Conservation (phyloP, 2,113 vertebrate genomes). For the Anguilla rostrata region DNA sequence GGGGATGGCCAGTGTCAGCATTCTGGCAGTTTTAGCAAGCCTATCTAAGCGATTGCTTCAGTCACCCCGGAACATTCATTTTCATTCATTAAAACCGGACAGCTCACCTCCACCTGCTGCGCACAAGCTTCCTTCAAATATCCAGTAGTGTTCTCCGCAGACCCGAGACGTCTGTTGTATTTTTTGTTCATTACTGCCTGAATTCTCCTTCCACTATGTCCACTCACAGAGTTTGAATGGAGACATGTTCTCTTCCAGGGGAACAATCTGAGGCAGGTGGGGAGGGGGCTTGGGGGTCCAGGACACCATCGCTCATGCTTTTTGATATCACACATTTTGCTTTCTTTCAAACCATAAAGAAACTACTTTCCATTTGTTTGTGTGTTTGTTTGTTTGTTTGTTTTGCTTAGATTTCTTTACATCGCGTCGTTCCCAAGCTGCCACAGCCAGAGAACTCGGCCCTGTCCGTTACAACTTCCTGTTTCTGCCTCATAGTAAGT, state of each 20-base stretch:
- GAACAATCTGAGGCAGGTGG: constrained; percentile 19
- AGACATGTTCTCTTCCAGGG: not conserved
- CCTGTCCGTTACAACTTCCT: constrained; percentile 56
- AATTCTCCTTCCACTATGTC: constrained; percentile 23
- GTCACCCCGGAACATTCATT: constrained; percentile 2
- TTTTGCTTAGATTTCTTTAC: constrained; percentile 63
- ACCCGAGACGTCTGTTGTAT: constrained; percentile 28
- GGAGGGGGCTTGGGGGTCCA: constrained; percentile 20
- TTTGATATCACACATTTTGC: constrained; percentile 40
- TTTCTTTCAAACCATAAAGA: constrained; percentile 47
- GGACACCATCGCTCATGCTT: constrained; percentile 44
- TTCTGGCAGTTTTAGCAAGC: not conserved
- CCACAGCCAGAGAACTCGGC: constrained; percentile 55
- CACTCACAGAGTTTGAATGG: constrained; percentile 22
- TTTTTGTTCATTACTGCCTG: constrained; percentile 37
- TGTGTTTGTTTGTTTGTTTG: constrained; percentile 48
- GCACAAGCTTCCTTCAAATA: not conserved
- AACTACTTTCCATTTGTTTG: constrained; percentile 49
- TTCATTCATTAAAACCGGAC: constrained; percentile 12
- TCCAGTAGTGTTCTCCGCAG: not conserved
- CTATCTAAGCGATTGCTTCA: not conserved
- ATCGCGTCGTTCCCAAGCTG: constrained; percentile 53
- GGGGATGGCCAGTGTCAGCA: not conserved
- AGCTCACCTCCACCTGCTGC: not conserved
- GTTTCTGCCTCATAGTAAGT: constrained; percentile 63